These are phyloP conservation scores for Karalla daura DNA, from an alignment of 2,797 vertebrate species.

Conservation along the genomic window DNA sequence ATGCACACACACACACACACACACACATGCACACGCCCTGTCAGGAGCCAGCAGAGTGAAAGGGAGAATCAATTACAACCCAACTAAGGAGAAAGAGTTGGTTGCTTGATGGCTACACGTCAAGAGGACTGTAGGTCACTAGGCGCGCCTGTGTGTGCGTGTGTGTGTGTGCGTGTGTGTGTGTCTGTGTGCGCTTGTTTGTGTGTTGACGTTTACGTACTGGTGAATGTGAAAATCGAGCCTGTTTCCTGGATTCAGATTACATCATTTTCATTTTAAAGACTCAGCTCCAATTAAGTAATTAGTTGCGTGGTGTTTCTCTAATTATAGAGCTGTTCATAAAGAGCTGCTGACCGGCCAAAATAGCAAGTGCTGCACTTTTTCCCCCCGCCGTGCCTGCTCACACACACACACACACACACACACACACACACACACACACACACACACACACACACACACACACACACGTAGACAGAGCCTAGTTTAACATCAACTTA, in stretches of 20 bases:
- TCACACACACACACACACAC: constrained; percentile 6
- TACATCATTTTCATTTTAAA: constrained; percentile 86
- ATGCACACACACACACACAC: constrained; percentile 25
- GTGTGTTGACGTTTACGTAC: constrained; percentile 46
- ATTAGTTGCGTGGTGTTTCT: constrained; percentile 84
- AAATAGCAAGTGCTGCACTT: constrained; percentile 76
- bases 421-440: constrained; percentile 9
- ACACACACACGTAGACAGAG: constrained; percentile 25
- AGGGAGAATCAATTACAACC: constrained; percentile 77
- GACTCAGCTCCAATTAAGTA: constrained; percentile 85
- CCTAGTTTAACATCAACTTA: constrained; percentile 65
- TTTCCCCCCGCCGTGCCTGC: constrained; percentile 19
- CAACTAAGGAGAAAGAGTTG: constrained; percentile 63
- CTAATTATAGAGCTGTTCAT: constrained; percentile 84
- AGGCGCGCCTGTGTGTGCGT: constrained; percentile 36
- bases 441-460: constrained; percentile 6
- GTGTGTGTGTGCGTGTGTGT: constrained; percentile 31
- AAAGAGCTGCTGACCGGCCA: constrained; percentile 81
- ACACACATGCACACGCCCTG: constrained; percentile 33
- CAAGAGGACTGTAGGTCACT: constrained; percentile 71
- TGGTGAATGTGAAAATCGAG: constrained; percentile 59
- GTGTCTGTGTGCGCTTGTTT: constrained; percentile 1
- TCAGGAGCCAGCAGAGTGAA: constrained; percentile 60
- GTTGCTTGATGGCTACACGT: constrained; percentile 72
- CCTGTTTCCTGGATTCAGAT: constrained; percentile 79